Evolutionary conservation across 2,888 invertebrate genomes (phyloP).

Genomic region (Ochropleura leucogaster): DNA sequence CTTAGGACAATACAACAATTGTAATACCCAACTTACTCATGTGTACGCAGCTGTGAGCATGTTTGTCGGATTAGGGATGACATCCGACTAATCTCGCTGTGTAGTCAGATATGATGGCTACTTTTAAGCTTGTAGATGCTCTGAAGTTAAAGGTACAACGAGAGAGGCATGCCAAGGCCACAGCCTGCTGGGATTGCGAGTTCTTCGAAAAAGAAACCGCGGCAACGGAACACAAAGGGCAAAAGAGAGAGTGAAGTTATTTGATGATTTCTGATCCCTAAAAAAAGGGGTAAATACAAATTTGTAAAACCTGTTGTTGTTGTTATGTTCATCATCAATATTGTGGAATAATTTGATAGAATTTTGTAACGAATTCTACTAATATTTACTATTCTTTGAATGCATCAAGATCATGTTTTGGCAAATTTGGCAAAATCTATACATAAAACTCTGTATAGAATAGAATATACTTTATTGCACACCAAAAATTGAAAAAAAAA

Average conservation of each 20-base stretch:
- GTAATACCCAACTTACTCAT: neutral
- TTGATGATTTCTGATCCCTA: no score
- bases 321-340: neutral
- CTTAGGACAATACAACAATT: neutral
- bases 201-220: no score
- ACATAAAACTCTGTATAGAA: no score
- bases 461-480: no score
- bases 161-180: no score
- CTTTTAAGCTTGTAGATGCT: neutral
- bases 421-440: no score
- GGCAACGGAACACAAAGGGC: no score
- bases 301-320: neutral
- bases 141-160: neutral
- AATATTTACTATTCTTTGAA: no score
- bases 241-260: no score
- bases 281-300: neutral
- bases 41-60: conserved; percentile 14
- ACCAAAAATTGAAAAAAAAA: no score
- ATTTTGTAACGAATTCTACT: neutral
- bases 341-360: neutral
- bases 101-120: conserved; percentile 2
- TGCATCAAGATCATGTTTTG: no score
- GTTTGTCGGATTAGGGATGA: conserved; percentile 23
- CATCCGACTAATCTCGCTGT: conserved; percentile 24
- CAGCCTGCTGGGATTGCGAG: no score